Conservation (phyloP, 2,797 vertebrate genomes). For the Ciconia nigra region DNA sequence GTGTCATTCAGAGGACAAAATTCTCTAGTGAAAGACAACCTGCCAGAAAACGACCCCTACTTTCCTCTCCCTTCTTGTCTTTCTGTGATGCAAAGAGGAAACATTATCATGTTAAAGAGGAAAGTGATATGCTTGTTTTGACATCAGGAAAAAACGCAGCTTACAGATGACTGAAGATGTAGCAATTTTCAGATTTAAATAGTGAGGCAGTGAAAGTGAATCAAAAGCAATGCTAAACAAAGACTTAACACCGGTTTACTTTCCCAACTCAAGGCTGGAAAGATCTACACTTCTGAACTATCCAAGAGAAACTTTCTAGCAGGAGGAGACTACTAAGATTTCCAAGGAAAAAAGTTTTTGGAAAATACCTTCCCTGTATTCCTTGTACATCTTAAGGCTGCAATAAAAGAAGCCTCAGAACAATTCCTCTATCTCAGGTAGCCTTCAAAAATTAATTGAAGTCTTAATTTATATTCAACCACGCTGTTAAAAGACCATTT, state of each 20-base stretch:
- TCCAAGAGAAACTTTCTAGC: neutral
- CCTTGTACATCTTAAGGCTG: neutral
- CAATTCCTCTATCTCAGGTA: neutral
- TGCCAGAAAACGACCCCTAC: neutral
- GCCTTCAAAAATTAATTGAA: neutral
- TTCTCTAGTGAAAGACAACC: neutral
- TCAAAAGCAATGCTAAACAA: neutral
- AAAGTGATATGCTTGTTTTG: neutral
- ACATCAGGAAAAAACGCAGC: neutral
- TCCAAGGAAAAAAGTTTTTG: neutral
- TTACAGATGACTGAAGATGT: neutral
- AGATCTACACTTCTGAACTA: neutral
- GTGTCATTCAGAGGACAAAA: neutral
- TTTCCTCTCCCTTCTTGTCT: neutral
- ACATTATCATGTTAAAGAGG: accelerated
- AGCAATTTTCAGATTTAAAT: neutral
- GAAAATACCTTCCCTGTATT: neutral
- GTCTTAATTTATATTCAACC: neutral
- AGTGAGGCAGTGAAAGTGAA: neutral
- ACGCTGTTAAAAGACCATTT: neutral
- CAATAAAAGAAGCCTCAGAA: neutral
- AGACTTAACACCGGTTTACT: neutral
- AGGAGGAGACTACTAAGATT: neutral
- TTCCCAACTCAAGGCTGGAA: neutral
- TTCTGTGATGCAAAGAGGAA: neutral